These are phyloP conservation scores for Asarcornis scutulata DNA, from an alignment of 2,113 vertebrate species.

Conservation along the genomic window DNA sequence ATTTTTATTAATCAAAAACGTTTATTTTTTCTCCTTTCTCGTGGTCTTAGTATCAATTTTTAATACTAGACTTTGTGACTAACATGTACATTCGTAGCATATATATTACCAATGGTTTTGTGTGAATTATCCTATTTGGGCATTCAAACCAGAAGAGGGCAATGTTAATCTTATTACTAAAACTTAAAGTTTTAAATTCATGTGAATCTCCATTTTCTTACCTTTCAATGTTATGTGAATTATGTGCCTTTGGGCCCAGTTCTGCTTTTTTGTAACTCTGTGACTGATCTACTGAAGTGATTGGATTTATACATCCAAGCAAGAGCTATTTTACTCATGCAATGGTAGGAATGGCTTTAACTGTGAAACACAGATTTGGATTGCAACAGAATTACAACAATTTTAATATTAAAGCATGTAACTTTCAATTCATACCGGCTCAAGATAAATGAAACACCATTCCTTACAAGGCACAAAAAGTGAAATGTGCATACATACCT, in stretches of 20 bases:
- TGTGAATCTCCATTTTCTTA: not conserved
- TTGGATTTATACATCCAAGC: not conserved
- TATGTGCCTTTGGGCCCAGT: not conserved
- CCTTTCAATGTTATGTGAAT: not conserved
- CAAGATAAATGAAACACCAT: not conserved
- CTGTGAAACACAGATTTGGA: not conserved
- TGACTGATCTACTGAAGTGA: not conserved
- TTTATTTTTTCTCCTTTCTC: not conserved
- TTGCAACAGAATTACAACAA: not conserved
- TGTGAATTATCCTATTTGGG: not conserved
- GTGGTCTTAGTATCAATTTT: not conserved
- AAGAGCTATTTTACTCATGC: not conserved
- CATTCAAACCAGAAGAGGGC: slow-evolving; percentile 34
- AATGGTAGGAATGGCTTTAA: not conserved
- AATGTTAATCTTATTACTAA: slow-evolving; percentile 27
- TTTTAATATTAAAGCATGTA: not conserved
- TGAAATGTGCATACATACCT: not conserved
- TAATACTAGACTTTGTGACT: not conserved
- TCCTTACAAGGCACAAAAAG: not conserved
- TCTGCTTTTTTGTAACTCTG: not conserved
- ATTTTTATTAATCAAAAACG: not conserved
- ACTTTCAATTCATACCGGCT: not conserved
- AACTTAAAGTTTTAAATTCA: not conserved
- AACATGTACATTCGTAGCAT: not conserved
- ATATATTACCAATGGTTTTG: not conserved